Evolutionary conservation across 2,797 vertebrate species (phyloP), one percentile per base, ranked within the genome.

Genomic region (Otolemur crassicaudatus): DNA sequence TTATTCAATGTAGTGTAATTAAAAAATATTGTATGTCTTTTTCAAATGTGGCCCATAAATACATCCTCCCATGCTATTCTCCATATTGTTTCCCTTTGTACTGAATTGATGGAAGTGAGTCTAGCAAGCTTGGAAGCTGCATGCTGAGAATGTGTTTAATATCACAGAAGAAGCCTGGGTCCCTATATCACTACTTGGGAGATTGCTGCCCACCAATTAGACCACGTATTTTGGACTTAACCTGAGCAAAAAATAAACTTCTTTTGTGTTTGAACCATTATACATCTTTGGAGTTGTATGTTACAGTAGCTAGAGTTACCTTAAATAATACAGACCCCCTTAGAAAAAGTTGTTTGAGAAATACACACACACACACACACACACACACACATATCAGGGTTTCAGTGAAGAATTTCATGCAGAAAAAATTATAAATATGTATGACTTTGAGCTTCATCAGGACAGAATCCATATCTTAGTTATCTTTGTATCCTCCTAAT

Each of bases 331-430:
- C 0, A 70, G 43, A 86, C 0, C 6, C 16, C 37, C 46, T 88
- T 69, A 87, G 56, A 76, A 94, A 94, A 92, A 83, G 12, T 49
- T 94, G 43, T 69, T 89, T 31, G n/a, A 61, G n/a, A 76, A 37
- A 22, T 93, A 67, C 14, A 53, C 3, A 53, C 46, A 49, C 46
- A 37, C 12, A 49, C 46, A 53, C 3, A 12, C 7, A 67, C 14
- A 53, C 3, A 53, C 12, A 49, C 46, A 53, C 3, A 12, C 7
- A 93, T 79, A 14, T 89, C 65, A 73, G 29, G 46, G 5, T 72
- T 96, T 92, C 9, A 58, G 7, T 56, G 73, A 56, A 95, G 56
- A 95, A 91, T 56, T 88, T 85, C 27, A 60, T 27, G 60, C 25
- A 43, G 5, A 40, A 76, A 83, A 92, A 61, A 87, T 84, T 46